Base-by-base conservation (phyloP, 1,140 invertebrate species). In the Zaprionus taronus region DNA sequence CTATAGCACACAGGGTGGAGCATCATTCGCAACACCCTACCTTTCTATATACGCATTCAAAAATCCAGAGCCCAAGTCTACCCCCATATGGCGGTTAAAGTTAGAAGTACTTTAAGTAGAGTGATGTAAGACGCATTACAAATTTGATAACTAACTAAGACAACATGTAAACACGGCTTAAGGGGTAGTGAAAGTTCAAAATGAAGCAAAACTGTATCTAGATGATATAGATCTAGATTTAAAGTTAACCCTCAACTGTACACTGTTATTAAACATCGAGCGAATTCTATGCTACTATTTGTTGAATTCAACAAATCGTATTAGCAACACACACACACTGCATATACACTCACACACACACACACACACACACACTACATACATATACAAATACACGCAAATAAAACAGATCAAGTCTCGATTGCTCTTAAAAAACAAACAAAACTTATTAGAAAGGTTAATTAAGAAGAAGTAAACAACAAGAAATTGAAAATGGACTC, bases 251-350 rank as follows among this genome's bases (percentile, higher is more conserved):
- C 47, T 51, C 47, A 47, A 17, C 20, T 24, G 4, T 51, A 24
- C 47, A 51, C 47, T 51, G 22, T 20, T 51, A 49, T 67, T 51
- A 68, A 74, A 74, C 64, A 78, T 51, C 12, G 11, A 62, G 68
- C 61, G 34, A 72, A 58, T 72, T 63, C 55, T 51, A 77, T 72
- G 64, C 81, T 83, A 75, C 81, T 83, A 71, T 63, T 15, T 81
- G 66, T 84, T 81, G 74, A 85, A 81, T 83, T 67, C 77, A 74
- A 76, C 31, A 67, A 83, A 77, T 81, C 73, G 71, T 60, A 77
- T 61, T 65, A 83, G 80, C 77, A 71, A 75, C 36, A 63, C 49
- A 67, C 64, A 71, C 38, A 56, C 61, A 38, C 26, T 31, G 2
- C 26, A 56, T 47, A 41, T 4, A 24, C 26, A 44, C 44, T 31